Conservation (phyloP, 2,113 vertebrate species). For the Elephantulus edwardii region DNA sequence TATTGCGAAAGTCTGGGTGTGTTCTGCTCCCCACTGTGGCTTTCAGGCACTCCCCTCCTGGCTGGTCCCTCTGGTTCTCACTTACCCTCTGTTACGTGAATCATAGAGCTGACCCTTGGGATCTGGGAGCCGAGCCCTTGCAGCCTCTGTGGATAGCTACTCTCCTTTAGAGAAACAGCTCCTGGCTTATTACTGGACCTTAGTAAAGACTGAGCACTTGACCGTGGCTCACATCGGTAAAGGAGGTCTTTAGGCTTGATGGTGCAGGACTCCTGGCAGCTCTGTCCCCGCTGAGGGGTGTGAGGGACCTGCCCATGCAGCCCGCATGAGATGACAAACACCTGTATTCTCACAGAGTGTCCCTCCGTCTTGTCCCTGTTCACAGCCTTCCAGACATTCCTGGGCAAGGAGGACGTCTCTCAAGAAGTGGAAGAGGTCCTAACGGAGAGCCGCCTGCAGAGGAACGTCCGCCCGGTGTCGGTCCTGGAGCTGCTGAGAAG, state of each 20-base stretch:
- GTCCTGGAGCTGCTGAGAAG: slow-evolving; percentile 86
- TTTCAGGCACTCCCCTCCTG: neutral
- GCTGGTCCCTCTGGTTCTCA: too few relatives aligned
- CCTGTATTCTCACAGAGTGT: neutral
- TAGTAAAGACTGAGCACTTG: too few relatives aligned
- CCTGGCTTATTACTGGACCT: too few relatives aligned
- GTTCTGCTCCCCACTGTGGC: neutral
- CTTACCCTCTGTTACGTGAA: too few relatives aligned
- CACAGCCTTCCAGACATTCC: slow-evolving; percentile 91
- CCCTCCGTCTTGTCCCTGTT: accelerated
- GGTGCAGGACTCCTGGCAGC: neutral
- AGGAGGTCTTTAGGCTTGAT: neutral
- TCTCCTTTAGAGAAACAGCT: too few relatives aligned
- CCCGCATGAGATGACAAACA: neutral
- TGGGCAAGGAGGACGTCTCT: slow-evolving; percentile 91
- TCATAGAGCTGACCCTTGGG: too few relatives aligned
- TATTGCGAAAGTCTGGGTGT: accelerated
- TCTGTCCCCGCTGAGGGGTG: neutral
- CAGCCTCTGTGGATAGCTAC: too few relatives aligned
- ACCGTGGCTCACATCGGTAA: neutral
- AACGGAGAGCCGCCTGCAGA: slow-evolving; percentile 86
- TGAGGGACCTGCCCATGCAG: accelerated
- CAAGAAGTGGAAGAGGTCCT: slow-evolving; percentile 90
- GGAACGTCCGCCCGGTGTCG: slow-evolving; percentile 82
- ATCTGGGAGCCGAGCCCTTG: too few relatives aligned